Base-by-base conservation (phyloP, 2,888 invertebrate species). In the Dryocosmus kuriphilus region DNA sequence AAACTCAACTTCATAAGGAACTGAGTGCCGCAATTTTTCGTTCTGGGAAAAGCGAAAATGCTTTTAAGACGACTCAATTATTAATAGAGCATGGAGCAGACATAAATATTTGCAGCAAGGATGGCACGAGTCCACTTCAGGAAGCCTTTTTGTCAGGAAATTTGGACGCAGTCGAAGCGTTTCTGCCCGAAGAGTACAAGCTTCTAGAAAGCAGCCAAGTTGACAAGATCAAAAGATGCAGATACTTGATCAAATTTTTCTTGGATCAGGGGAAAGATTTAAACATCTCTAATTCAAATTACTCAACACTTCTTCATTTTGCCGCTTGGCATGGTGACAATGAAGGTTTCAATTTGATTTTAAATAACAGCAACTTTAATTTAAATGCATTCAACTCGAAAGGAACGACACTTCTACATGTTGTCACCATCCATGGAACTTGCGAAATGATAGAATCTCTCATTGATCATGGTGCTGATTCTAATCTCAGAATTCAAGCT, bases 281-380 rank as follows among this genome's bases (percentile, higher is more conserved):
- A 16, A 63, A 77, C 14, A 55, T 30, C 32, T 27, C 11, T 4
- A 57, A 74, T 65, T 32, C 75, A 4, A 57, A 73, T 61, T 75
- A 75, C 41, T 75, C 73, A 6, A 62, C 77, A 55, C 77, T 77
- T 2, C 57, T 80, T 4, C 79, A 79, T 35, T 62, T 79, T 46
- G 77, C 79, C 19, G 77, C 77, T 9, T 46, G n/a, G 46, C 41
- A 71, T n/a, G 30, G 46, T 9, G 41, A 71, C n/a, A 71, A 71
- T 14, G 67, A 71, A 19, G 27, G 67, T 30, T 71, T 71, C 9
- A 9, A 46, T 14, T 46, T 46, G 4, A 51, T 71, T 46, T n/a
- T 71, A 30, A 8, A 71, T 16, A 71, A 51, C 9, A 30, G 30
- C n/a, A 19, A 30, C 0, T 27, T 16, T 1, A 19, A 71, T 71